Conservation (phyloP, 1,140 invertebrate species). For the Polypedilum pembai region DNA sequence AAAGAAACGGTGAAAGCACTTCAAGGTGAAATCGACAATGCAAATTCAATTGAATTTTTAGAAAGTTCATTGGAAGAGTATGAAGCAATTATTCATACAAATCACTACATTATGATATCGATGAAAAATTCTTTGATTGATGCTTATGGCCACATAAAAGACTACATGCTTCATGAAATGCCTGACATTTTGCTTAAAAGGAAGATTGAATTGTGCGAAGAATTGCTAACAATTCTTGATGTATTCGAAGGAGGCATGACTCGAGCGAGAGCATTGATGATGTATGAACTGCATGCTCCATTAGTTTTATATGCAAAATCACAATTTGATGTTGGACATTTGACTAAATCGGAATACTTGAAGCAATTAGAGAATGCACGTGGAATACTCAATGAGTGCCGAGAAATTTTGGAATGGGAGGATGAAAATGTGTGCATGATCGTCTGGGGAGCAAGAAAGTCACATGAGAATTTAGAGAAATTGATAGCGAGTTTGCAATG, state of each 20-base stretch:
- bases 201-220: constrained; percentile 63
- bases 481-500: background rate
- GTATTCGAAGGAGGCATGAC: constrained; percentile 68
- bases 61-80: constrained; percentile 56
- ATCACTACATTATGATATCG: constrained; percentile 57
- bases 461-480: background rate
- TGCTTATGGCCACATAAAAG: constrained; percentile 64
- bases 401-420: background rate
- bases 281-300: constrained; percentile 72
- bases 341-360: background rate
- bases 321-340: background rate
- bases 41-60: constrained; percentile 37
- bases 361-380: constrained; percentile 19
- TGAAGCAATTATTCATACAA: constrained; percentile 58
- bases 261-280: constrained; percentile 63
- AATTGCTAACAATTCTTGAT: constrained; percentile 59
- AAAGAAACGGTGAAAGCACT: constrained; percentile 43
- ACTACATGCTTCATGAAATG: constrained; percentile 62
- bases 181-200: constrained; percentile 62
- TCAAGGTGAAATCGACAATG: constrained; percentile 42
- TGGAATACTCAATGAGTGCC: background rate
- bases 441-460: background rate
- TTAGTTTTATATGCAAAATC: constrained; percentile 59
- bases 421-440: constrained; percentile 9
- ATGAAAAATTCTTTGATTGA: constrained; percentile 61